A percentile compares a stretch with the other conserved stretches of the same genome.
phyloP scores from a whole-genome alignment of 2,797 vertebrate genomes.

The Sebastes vulpes region DNA sequence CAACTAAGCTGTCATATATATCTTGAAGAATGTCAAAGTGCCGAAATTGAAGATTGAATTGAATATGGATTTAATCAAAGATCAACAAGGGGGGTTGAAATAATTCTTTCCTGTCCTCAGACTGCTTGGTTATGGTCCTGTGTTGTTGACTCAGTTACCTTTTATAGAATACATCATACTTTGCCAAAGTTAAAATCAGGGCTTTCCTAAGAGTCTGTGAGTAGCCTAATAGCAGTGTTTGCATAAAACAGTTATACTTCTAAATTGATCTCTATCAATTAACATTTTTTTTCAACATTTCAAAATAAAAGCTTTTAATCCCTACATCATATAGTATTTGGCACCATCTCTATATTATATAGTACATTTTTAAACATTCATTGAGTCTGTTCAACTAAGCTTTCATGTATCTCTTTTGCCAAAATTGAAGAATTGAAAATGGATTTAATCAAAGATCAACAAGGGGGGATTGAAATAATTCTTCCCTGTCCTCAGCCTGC shows the following conservation, averaged over 20 bases:
- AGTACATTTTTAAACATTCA: neutral
- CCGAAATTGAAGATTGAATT: no score
- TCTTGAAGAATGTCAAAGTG: neutral
- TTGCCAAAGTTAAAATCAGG: constrained; percentile 1
- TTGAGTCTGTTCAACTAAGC: neutral
- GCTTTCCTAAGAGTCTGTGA: no score
- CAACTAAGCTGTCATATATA: neutral
- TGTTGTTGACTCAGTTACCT: constrained; percentile 30
- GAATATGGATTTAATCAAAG: neutral
- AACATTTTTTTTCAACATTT: no score
- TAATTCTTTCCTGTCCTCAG: neutral
- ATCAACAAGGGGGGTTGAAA: neutral
- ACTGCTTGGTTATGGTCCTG: constrained; percentile 4
- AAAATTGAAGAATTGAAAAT: no score
- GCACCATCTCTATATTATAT: neutral
- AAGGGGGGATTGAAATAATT: neutral
- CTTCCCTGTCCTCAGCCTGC: neutral
- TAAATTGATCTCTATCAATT: no score
- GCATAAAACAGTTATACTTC: no score
- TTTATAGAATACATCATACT: constrained; percentile 24
- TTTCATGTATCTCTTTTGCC: neutral
- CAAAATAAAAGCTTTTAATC: no score
- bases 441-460: neutral
- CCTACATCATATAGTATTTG: no score
- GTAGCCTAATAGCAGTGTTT: no score